These are phyloP conservation scores for Aphidius colemani DNA, from an alignment of 2,888 invertebrate genomes.

Conservation along the genomic window DNA sequence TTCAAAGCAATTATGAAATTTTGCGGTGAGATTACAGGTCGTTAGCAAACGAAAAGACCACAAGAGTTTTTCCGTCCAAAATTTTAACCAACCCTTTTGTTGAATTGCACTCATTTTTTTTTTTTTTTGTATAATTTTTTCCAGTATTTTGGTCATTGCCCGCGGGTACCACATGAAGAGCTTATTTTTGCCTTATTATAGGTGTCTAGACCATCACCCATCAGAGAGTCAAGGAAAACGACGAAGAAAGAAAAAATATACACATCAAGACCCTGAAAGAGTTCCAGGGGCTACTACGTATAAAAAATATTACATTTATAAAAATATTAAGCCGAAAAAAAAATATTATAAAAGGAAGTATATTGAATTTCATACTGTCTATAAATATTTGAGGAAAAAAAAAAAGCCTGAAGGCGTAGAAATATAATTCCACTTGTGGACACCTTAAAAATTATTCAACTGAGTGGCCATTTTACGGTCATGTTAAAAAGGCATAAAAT, in stretches of 20 bases:
- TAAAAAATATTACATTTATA: too few species aligned
- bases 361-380: not conserved
- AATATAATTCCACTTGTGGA: too few species aligned
- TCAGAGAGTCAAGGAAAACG: conserved; percentile 33
- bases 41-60: conserved; percentile 46
- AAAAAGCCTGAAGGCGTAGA: not conserved
- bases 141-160: conserved; percentile 19
- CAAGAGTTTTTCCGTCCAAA: not conserved
- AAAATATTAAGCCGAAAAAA: too few species aligned
- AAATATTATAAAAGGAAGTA: not conserved
- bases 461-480: too few species aligned
- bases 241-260: conserved; percentile 28
- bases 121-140: not conserved
- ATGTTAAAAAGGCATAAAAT: too few species aligned
- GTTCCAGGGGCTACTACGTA: not conserved
- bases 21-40: conserved; percentile 53
- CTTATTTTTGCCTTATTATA: conserved; percentile 49
- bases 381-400: not conserved
- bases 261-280: conserved; percentile 19
- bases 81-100: too few species aligned
- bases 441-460: too few species aligned
- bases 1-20: conserved; percentile 47
- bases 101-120: too few species aligned
- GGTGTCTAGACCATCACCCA: conserved; percentile 51
- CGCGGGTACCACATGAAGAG: conserved; percentile 20